These are phyloP conservation scores for Calliphora vicina DNA, from an alignment of 1,140 invertebrate genomes.

Conservation along the genomic window DNA sequence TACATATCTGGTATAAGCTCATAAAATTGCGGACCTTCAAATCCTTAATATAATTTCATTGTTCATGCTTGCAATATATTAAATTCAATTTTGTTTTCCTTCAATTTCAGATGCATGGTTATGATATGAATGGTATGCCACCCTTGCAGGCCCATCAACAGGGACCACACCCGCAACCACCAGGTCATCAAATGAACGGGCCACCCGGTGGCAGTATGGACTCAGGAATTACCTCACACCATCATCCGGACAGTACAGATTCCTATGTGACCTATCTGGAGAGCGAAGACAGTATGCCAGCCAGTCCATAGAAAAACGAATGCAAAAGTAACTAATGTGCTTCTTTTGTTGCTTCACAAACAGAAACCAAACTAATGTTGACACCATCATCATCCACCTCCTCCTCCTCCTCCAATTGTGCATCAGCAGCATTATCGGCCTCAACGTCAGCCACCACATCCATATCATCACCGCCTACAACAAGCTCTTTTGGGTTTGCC, in stretches of 20 bases:
- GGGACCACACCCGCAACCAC: constrained; percentile 68
- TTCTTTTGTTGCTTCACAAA: constrained; percentile 60
- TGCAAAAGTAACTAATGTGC: constrained; percentile 61
- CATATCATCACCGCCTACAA: constrained; percentile 55
- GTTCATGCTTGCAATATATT: too few species aligned
- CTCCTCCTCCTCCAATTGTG: constrained; percentile 53
- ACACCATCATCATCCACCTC: constrained; percentile 57
- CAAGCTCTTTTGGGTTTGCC: constrained; percentile 34
- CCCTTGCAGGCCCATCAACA: constrained; percentile 63
- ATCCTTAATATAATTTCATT: too few species aligned
- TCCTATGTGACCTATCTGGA: constrained; percentile 90
- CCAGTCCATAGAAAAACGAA: constrained; percentile 68
- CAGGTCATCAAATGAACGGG: constrained; percentile 68
- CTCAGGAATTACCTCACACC: constrained; percentile 65
- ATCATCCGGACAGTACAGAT: constrained; percentile 82
- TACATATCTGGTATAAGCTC: too few species aligned
- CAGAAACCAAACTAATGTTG: constrained; percentile 61
- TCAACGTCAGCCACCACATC: constrained; percentile 57
- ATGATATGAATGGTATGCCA: constrained; percentile 74
- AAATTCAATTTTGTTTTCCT: too few species aligned
- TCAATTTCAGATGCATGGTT: constrained; percentile 82
- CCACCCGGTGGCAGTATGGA: constrained; percentile 62
- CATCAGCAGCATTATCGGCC: constrained; percentile 42
- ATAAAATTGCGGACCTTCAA: too few species aligned
- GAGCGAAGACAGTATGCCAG: constrained; percentile 80